These are phyloP conservation scores for Dasypogon diadema DNA, from an alignment of 2,888 invertebrate species.

Conservation along the genomic window DNA sequence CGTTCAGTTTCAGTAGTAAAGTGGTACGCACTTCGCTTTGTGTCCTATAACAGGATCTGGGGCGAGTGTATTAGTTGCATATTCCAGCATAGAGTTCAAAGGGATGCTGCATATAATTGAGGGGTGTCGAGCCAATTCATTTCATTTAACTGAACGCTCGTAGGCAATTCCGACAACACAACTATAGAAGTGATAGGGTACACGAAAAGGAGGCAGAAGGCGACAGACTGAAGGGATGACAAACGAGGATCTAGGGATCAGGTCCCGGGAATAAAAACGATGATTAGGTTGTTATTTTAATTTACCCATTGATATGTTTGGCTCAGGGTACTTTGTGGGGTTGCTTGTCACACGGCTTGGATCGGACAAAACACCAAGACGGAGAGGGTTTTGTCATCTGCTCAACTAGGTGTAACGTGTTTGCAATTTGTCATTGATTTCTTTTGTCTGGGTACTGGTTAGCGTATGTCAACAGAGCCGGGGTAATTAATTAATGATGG, in stretches of 20 bases:
- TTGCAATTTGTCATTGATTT: constrained; percentile 60
- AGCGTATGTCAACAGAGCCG: constrained; percentile 57
- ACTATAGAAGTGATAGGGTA: constrained; percentile 28
- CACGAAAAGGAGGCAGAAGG: constrained; percentile 46
- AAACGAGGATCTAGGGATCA: constrained; percentile 55
- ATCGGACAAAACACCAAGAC: constrained; percentile 26
- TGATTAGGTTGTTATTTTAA: constrained; percentile 70
- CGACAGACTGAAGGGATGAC: constrained; percentile 38
- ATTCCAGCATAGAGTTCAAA: constrained; percentile 22
- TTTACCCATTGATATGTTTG: constrained; percentile 68
- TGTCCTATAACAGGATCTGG: neutral
- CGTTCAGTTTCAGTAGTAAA: constrained; percentile 18
- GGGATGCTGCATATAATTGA: constrained; percentile 57
- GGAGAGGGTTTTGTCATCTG: constrained; percentile 55
- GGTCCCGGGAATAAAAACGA: constrained; percentile 60
- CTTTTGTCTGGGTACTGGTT: constrained; percentile 55
- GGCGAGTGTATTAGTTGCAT: constrained; percentile 17
- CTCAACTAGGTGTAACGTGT: constrained; percentile 69
- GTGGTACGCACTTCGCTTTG: constrained; percentile 10
- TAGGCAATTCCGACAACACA: constrained; percentile 52
- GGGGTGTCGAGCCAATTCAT: constrained; percentile 62
- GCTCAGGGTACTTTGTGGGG: constrained; percentile 57
- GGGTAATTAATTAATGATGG: constrained; percentile 38
- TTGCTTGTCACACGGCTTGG: constrained; percentile 53
- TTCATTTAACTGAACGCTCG: constrained; percentile 59